Conservation (phyloP, 2,113 vertebrate genomes). For the Megaptera novaeangliae region DNA sequence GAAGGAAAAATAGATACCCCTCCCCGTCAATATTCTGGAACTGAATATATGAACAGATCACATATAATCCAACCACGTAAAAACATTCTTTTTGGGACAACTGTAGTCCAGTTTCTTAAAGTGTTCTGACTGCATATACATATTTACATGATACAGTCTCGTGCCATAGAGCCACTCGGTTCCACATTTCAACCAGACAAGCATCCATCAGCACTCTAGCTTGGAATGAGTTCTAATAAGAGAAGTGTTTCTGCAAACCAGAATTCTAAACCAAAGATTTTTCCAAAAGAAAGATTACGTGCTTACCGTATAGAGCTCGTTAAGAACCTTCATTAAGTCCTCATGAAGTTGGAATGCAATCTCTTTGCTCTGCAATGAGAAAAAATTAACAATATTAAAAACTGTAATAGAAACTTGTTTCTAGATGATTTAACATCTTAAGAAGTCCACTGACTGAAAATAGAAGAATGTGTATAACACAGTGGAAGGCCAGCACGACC, state of each 20-base stretch:
- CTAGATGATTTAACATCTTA: slow-evolving; percentile 16
- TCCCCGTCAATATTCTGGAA: neutral
- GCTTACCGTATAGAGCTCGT: slow-evolving; percentile 98
- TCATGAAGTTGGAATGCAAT: slow-evolving; percentile 98
- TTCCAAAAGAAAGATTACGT: slow-evolving; percentile 59
- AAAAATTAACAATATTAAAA: slow-evolving; percentile 67
- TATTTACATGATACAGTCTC: neutral
- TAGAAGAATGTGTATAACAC: neutral
- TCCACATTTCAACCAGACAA: neutral
- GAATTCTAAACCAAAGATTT: neutral
- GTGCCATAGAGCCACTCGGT: neutral
- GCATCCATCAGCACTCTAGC: neutral
- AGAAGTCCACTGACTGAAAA: neutral
- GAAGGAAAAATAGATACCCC: neutral
- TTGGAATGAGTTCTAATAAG: neutral
- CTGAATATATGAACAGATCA: neutral
- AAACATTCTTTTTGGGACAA: neutral
- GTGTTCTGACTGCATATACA: neutral
- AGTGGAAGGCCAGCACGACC: neutral
- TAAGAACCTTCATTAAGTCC: slow-evolving; percentile 99
- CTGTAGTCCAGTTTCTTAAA: neutral
- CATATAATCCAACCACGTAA: neutral
- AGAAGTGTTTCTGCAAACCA: slow-evolving; percentile 12
- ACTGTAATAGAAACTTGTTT: slow-evolving; percentile 25
- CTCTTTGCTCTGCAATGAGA: slow-evolving; percentile 94